Evolutionary conservation across 1,140 invertebrate species (phyloP).

Genomic region (Sminthurinus signatus): DNA sequence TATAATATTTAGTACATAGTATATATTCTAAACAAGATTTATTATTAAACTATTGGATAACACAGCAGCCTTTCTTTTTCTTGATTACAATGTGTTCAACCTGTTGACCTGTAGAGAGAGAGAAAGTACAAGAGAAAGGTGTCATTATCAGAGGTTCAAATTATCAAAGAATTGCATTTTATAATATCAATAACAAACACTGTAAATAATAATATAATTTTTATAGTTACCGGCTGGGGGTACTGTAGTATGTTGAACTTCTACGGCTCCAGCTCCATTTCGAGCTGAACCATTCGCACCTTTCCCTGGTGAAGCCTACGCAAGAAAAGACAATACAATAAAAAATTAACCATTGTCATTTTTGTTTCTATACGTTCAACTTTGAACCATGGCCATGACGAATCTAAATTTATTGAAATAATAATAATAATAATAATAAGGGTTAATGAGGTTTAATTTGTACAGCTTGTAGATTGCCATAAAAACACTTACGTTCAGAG

Average conservation of each 20-base stretch:
- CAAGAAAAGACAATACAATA: not conserved
- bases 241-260: constrained; percentile 64
- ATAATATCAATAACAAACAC: too few species aligned
- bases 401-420: not conserved
- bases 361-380: not conserved
- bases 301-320: constrained; percentile 41
- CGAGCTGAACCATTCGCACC: constrained; percentile 48
- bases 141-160: too few species aligned
- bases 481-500: constrained; percentile 26
- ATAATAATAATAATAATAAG: too few species aligned
- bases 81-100: constrained; percentile 72
- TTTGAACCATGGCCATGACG: too few species aligned
- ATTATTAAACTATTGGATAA: constrained; percentile 68
- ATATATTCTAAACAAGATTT: constrained; percentile 8
- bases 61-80: constrained; percentile 85
- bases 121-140: too few species aligned
- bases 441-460: too few species aligned
- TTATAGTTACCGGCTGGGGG: constrained; percentile 58
- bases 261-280: constrained; percentile 51
- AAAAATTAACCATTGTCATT: not conserved
- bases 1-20: not conserved
- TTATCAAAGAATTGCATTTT: too few species aligned
- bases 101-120: constrained; percentile 67
- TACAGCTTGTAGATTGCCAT: too few species aligned
- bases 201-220: too few species aligned